A percentile compares a stretch with the other conserved stretches of the same genome.
Conservation (phyloP, 2,797 vertebrate genomes). For the Crypturellus tataupa region DNA sequence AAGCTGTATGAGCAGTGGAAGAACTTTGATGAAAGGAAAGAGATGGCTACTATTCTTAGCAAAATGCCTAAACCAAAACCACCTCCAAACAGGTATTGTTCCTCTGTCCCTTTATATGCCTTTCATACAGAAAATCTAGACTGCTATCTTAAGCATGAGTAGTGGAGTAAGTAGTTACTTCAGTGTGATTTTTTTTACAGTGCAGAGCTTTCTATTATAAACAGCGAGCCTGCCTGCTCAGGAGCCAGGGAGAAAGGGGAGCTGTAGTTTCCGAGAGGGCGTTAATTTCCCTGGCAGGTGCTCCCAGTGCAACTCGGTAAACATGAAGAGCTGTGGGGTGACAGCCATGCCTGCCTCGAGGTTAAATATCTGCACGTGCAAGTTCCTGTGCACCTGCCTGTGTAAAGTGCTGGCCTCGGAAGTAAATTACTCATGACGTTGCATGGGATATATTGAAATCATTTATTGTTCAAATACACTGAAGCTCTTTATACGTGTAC, state of each 20-base stretch:
- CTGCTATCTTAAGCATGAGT: neutral
- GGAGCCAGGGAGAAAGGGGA: neutral
- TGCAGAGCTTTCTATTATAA: neutral
- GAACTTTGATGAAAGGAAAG: constrained; percentile 98
- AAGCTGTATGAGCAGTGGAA: constrained; percentile 99
- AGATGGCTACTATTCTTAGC: constrained; percentile 95
- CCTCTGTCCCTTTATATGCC: neutral
- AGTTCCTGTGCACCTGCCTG: neutral
- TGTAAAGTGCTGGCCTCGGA: neutral
- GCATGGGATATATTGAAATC: neutral
- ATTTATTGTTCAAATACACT: neutral
- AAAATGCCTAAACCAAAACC: constrained; percentile 99
- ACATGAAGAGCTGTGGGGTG: neutral
- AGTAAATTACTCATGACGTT: neutral
- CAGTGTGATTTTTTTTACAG: neutral
- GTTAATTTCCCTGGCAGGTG: neutral
- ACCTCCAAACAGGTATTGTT: constrained; percentile 93
- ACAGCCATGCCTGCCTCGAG: neutral
- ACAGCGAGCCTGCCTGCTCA: neutral
- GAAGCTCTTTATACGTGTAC: neutral
- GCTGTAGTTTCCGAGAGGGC: neutral
- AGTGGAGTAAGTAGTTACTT: neutral
- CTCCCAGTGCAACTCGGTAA: neutral
- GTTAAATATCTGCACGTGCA: neutral
- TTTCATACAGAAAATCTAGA: neutral